A percentile compares a stretch with the other conserved stretches of the same genome.
These are phyloP conservation scores for Mesoligia furuncula DNA, from an alignment of 2,888 invertebrate genomes.

Conservation along the genomic window DNA sequence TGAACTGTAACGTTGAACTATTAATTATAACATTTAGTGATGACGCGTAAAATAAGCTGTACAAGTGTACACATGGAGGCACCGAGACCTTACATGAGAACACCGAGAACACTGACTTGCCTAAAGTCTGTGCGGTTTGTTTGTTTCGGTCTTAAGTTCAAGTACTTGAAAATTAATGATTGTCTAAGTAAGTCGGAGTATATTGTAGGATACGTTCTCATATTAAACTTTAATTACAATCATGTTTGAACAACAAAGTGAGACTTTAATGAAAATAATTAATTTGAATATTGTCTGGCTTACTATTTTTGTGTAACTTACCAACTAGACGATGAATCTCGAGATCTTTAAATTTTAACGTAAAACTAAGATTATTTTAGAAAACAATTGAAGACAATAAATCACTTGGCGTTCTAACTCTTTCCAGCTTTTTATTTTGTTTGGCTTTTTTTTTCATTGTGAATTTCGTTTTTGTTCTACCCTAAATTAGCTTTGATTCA, in stretches of 20 bases:
- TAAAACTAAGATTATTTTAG: neutral
- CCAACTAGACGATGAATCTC: neutral
- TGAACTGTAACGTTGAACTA: constrained; percentile 17
- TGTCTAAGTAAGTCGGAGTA: constrained; percentile 39
- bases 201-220: constrained; percentile 20
- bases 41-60: constrained; percentile 2
- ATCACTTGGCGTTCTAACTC: neutral
- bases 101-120: constrained; percentile 2
- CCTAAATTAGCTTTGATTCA: too few species aligned
- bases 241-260: constrained; percentile 37
- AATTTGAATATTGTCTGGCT: constrained; percentile 10
- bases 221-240: constrained; percentile 39
- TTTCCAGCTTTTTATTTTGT: neutral
- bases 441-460: too few species aligned
- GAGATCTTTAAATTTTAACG: neutral
- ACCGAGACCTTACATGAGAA: constrained; percentile 10
- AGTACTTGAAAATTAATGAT: constrained; percentile 50
- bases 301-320: constrained; percentile 11
- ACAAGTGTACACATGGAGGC: constrained; percentile 1
- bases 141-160: constrained; percentile 30
- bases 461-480: neutral
- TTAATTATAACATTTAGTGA: constrained; percentile 21
- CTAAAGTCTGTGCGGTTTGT: constrained; percentile 32
- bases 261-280: constrained; percentile 36
- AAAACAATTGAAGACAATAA: neutral